Evolutionary conservation across 2,888 invertebrate species (phyloP), one percentile per base, ranked within the genome.

Genomic region (Orthosia incerta): DNA sequence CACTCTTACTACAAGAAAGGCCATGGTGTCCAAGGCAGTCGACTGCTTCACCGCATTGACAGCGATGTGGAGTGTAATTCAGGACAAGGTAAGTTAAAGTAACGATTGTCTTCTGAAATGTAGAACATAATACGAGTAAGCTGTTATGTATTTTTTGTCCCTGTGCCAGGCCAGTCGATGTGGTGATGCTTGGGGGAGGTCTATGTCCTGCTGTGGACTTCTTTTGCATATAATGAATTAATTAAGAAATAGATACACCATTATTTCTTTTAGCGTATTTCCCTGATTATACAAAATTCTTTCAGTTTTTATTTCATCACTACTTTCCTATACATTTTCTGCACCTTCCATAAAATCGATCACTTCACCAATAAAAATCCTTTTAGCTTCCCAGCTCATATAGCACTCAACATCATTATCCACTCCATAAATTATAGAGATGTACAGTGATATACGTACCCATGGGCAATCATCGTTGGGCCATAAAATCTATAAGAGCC

Each of bases 361-460:
- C 59, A 60, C 59, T 81, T 46, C 51, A 48, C 26, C 57, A 78
- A 81, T 81, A 78, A 81, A 83, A 83, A 63, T 72, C 80, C 80
- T 83, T 72, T 80, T 83, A 83, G 80, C 79, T 74, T 67, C 59
- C 53, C 62, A 69, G 82, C 82, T 83, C 80, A 76, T 83, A 72
- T 80, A 80, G 66, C 83, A 77, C 79, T 76, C 82, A 72, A 66
- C 80, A 82, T 80, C 75, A 84, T 86, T 86, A 86, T 82, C 76
- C 68, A 76, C 74, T 78, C 88, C 89, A 92, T 94, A 94, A 94
- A 94, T 94, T 81, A 81, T 71, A 83, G 93, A 93, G 91, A 91
- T 92, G 90, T 89, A 85, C 89, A 88, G 86, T 94, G 94, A 94
- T 94, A 90, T 92, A 95, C 94, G 90, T 88, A 89, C 89, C 94